A percentile compares a stretch with the other conserved stretches of the same genome.
phyloP scores from a whole-genome alignment of 2,888 invertebrate species.

The Noctuana brunneofusca region DNA sequence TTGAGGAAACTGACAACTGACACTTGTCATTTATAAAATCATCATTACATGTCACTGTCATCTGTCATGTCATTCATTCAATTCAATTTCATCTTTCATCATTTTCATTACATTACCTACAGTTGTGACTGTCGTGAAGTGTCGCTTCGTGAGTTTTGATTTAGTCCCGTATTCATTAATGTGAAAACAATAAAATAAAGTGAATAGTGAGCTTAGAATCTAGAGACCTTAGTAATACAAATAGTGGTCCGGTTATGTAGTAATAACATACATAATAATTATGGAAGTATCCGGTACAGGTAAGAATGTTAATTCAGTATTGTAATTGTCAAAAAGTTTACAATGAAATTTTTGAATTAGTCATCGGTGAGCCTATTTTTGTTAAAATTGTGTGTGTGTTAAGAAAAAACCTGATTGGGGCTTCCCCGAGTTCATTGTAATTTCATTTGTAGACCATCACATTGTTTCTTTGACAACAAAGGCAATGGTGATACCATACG shows the following conservation, averaged over 20 bases:
- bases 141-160: conserved; percentile 24
- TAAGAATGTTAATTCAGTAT: conserved; percentile 45
- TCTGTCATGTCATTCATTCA: too few relatives aligned
- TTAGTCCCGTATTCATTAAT: background rate
- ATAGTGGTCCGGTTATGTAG: conserved; percentile 27
- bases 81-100: too few relatives aligned
- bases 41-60: too few relatives aligned
- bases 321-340: conserved; percentile 32
- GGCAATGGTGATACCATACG: conserved; percentile 56
- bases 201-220: background rate
- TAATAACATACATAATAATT: conserved; percentile 16
- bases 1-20: too few relatives aligned
- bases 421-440: background rate
- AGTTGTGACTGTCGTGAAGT: background rate
- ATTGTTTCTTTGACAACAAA: conserved; percentile 65
- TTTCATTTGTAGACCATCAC: conserved; percentile 28
- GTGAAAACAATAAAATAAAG: background rate
- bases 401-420: background rate
- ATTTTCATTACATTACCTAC: background rate
- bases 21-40: too few relatives aligned
- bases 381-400: conserved; percentile 11
- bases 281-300: conserved; percentile 73
- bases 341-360: conserved; percentile 31
- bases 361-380: background rate
- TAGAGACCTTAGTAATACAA: background rate